Evolutionary conservation across 2,888 invertebrate species (phyloP), one percentile per base, ranked within the genome.

Genomic region (Acleris sparsana): DNA sequence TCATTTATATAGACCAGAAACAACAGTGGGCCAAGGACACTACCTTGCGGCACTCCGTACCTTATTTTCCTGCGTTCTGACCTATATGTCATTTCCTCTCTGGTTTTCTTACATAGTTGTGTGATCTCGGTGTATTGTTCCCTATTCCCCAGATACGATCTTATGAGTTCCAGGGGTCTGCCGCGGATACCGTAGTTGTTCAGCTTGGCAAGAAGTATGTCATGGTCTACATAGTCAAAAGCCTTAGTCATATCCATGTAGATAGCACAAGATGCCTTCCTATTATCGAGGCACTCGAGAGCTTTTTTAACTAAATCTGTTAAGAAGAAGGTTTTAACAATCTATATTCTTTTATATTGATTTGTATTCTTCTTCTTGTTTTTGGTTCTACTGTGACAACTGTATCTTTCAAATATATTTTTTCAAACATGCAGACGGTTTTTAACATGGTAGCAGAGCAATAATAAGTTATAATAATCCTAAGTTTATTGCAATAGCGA

Each of bases 201-300:
- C 9, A 48, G 18, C 18, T 48, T 48, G 9, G 16, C 9, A 6
- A 48, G 48, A 6, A 48, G 18, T 17, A 48, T n/a, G 11, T 13
- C 48, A n/a, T 48, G 48, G 48, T n/a, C 48, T 9, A 48, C 48
- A 17, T 48, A 17, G 17, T 48, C 48, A 48, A 48, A 48, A 17
- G 48, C 48, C 48, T 48, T 48, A 17, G 48, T 18, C 48, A 48
- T 48, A n/a, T 48, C 48, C 48, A 48, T 48, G 9, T 17, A 48
- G 9, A 48, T 48, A n/a, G 48, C 48, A 48, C 48, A 48, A n/a
- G 48, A 17, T 7, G 48, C n/a, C 48, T 9, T 18, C n/a, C 48
- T n/a, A 9, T 48, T 17, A 18, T 48, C 48, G 4, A 48, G n/a
- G 6, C 17, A n/a, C 7, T 17, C 17, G 4, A 48, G 7, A 5